Evolutionary conservation across 2,113 vertebrate genomes (phyloP), one percentile per base, ranked within the genome.

Genomic region (Lucifuga dentata): DNA sequence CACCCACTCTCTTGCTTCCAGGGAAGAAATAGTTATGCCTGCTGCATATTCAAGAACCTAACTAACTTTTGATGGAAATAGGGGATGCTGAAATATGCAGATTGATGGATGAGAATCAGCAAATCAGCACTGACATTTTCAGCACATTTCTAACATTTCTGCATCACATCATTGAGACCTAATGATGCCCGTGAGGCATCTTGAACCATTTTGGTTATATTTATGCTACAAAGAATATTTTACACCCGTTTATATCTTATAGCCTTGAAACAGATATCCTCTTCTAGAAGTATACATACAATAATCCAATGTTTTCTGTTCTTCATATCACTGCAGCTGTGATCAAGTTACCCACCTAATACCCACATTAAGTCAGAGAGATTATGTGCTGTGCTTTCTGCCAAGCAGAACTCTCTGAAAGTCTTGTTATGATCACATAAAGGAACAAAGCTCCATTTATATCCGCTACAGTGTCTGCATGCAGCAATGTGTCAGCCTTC

Each of bases 381-480:
- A 58, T n/a, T n/a, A n/a, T n/a, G n/a, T 26, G 48, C 23, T 43
- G 46, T 53, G 40, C 7, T 20, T 24, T 68, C 24, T 73, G 59
- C 61, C 55, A 68, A 79, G 35, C 15, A 53, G 21, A 73, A 57
- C 60, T 41, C 45, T 63, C 13, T 66, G 36, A 66, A 41, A 56
- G 50, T 48, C 35, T 81, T 7, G 5, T 5, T 5, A 6, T 40
- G 38, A 40, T 15, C 43, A 21, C 56, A 60, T 70, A 81, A 81
- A 65, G 11, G 26, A 76, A 52, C 49, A 62, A 70, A 78, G 60
- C 57, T 65, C 41, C 50, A 68, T 78, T 66, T 73, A 68, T 73
- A 68, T 58, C 33, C 69, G 17, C 44, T 46, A 46, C 39, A 62
- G 64, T 66, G 68, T 51, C 59, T 79, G 66, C 63, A 80, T 67